A percentile compares a stretch with the other conserved stretches of the same genome.
phyloP scores from a whole-genome alignment of 2,797 vertebrate species.

The Thripadectes ignobilis region DNA sequence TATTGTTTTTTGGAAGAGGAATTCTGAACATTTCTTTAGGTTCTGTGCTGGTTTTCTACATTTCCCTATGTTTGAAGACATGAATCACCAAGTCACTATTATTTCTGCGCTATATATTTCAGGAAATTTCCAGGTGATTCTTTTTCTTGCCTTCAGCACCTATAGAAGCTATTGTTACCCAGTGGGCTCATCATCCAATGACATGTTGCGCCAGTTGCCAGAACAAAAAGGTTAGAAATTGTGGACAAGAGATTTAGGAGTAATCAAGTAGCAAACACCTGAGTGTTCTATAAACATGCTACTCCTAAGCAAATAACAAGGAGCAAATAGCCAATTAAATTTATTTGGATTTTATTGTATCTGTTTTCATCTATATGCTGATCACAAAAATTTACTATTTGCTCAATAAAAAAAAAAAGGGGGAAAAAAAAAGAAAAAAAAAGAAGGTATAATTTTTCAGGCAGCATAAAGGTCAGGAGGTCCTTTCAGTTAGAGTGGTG shows the following conservation, averaged over 20 bases:
- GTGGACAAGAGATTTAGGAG: background rate
- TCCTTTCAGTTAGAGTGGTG: background rate
- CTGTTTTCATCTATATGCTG: background rate
- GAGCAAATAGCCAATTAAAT: background rate
- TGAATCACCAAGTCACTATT: background rate
- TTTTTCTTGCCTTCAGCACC: background rate
- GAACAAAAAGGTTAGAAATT: background rate
- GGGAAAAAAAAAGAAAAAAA: too few relatives aligned
- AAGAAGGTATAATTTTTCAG: background rate
- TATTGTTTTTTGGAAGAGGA: background rate
- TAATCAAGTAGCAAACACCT: background rate
- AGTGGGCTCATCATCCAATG: background rate
- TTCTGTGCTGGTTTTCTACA: background rate
- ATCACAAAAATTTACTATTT: background rate
- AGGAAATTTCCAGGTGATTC: background rate
- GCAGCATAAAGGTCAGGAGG: background rate
- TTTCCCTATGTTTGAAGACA: background rate
- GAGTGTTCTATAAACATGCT: background rate
- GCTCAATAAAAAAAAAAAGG: background rate
- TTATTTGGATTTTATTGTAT: background rate
- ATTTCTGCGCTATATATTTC: background rate
- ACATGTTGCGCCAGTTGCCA: background rate
- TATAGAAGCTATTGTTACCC: background rate
- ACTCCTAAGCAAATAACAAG: background rate
- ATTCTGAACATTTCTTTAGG: background rate